Evolutionary conservation across 2,113 vertebrate genomes (phyloP).

Genomic region (Hippolais icterina): DNA sequence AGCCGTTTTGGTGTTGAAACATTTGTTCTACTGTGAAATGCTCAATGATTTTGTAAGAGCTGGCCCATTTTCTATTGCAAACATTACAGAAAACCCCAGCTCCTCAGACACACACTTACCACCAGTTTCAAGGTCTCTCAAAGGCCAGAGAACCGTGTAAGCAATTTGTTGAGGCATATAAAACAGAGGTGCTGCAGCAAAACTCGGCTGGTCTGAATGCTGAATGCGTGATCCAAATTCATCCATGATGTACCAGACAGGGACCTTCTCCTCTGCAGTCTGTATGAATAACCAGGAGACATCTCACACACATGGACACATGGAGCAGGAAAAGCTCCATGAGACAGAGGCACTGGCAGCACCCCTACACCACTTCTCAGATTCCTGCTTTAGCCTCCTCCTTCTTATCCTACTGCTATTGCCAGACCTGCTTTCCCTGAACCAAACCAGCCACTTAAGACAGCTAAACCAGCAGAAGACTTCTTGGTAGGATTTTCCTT

Average conservation of each 20-base stretch:
- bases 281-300: background rate
- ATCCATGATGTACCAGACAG: constrained; percentile 97
- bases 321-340: background rate
- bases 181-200: constrained; percentile 87
- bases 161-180: constrained; percentile 81
- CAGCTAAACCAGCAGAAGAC: background rate
- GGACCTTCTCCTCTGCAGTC: constrained; percentile 86
- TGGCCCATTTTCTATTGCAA: too few species aligned
- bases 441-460: background rate
- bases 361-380: background rate
- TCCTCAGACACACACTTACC: constrained; percentile 71
- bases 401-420: background rate
- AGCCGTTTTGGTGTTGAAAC: background rate
- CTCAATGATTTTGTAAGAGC: background rate
- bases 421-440: background rate
- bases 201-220: constrained; percentile 86
- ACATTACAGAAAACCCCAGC: background rate
- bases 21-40: background rate
- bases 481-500: background rate
- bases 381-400: background rate
- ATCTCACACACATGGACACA: accelerated
- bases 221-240: constrained; percentile 93
- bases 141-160: constrained; percentile 91
- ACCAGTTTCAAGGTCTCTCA: constrained; percentile 84
- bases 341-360: background rate